These are phyloP conservation scores for Cyphomyrus plagiostoma DNA, from an alignment of 2,113 vertebrate genomes.

Conservation along the genomic window DNA sequence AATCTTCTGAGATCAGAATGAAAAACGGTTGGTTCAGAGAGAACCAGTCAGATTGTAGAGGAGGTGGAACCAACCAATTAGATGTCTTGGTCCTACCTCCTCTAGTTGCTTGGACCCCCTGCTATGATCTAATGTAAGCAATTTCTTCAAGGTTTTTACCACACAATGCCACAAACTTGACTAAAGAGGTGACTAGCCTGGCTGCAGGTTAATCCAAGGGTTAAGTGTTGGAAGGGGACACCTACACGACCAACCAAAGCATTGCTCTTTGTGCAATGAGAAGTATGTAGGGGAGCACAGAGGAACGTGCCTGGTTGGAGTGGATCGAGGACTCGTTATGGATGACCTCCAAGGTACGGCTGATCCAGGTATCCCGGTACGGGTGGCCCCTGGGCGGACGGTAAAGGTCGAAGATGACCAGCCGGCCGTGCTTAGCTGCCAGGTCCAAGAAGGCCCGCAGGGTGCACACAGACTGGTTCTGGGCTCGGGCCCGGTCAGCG, in stretches of 20 bases:
- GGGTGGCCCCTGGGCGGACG: constrained; percentile 71
- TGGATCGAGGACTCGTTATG: constrained; percentile 59
- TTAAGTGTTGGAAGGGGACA: background rate
- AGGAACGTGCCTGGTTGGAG: constrained; percentile 66
- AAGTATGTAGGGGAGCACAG: background rate
- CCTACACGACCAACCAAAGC: background rate
- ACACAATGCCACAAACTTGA: background rate
- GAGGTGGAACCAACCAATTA: background rate
- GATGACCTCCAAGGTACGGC: constrained; percentile 64
- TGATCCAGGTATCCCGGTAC: constrained; percentile 66
- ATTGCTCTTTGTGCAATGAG: background rate
- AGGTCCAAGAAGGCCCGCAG: constrained; percentile 69
- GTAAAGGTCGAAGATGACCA: constrained; percentile 78
- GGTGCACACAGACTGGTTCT: constrained; percentile 69
- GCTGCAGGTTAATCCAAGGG: background rate
- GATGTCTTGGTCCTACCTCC: background rate
- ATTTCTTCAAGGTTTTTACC: background rate
- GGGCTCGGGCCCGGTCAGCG: constrained; percentile 52
- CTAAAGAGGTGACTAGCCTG: background rate
- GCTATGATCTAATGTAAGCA: background rate
- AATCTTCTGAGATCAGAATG: background rate
- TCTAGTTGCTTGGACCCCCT: too few species aligned
- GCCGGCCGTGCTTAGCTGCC: constrained; percentile 54
- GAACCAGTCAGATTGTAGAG: background rate
- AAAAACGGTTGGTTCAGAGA: background rate